Conservation (phyloP, 2,888 invertebrate species). For the Acanthosepion pharaonis region DNA sequence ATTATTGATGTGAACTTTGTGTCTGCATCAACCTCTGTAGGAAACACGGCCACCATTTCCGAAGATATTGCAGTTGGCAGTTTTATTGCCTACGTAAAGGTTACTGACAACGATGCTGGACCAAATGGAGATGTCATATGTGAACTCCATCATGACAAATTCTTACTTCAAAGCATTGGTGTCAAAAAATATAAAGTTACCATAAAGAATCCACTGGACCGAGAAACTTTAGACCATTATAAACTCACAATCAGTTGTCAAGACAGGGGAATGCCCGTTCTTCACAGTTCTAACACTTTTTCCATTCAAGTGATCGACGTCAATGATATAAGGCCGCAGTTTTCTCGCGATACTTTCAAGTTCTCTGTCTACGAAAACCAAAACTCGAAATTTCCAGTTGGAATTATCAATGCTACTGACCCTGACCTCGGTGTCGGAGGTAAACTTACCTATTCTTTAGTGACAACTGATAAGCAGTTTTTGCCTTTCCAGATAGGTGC, state of each 20-base stretch:
- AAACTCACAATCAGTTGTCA: not conserved
- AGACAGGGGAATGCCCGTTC: not conserved
- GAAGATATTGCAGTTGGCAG: slow-evolving; percentile 33
- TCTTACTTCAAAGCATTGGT: not conserved
- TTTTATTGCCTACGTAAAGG: not conserved
- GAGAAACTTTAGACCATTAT: not conserved
- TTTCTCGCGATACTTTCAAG: not conserved
- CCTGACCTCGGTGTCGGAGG: not conserved
- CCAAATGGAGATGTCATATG: not conserved
- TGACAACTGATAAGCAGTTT: not conserved
- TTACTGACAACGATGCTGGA: not conserved
- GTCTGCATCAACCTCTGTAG: not conserved
- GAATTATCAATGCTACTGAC: not conserved
- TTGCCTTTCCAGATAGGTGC: not conserved
- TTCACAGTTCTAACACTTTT: not conserved
- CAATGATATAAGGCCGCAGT: not conserved
- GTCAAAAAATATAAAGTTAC: not conserved
- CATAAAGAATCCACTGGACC: not conserved
- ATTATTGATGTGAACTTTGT: not conserved
- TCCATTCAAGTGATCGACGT: not conserved
- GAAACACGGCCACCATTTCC: slow-evolving; percentile 11
- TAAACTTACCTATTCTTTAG: not conserved
- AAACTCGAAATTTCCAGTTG: not conserved
- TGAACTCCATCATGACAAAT: not conserved
- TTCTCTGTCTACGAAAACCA: slow-evolving; percentile 5